phyloP scores from a whole-genome alignment of 2,888 invertebrate species.

The Archaeoteleia sp. region DNA sequence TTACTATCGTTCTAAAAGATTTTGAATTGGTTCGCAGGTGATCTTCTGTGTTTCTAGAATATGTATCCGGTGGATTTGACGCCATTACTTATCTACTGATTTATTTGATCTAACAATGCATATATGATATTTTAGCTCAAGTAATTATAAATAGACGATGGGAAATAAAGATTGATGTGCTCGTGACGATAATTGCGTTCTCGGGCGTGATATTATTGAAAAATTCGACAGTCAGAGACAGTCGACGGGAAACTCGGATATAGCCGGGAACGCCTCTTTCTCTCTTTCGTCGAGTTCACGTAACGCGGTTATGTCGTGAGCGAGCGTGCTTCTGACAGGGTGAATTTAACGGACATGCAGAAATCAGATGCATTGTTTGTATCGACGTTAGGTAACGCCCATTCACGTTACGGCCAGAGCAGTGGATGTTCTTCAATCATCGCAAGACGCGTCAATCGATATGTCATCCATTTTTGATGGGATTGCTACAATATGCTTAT shows the following conservation, averaged over 20 bases:
- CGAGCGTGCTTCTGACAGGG: constrained; percentile 69
- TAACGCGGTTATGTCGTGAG: constrained; percentile 69
- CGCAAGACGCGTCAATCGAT: constrained; percentile 32
- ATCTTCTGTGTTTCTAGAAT: too few species aligned
- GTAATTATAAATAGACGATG: too few species aligned
- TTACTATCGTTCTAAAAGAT: neutral
- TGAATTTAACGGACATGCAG: constrained; percentile 67
- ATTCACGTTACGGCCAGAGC: constrained; percentile 28
- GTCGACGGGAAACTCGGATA: constrained; percentile 28
- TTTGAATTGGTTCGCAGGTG: too few species aligned
- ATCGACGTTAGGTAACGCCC: constrained; percentile 56
- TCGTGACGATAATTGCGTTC: too few species aligned
- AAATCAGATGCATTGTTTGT: constrained; percentile 68
- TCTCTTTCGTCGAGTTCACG: constrained; percentile 65
- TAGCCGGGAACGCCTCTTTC: constrained; percentile 46
- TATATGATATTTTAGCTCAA: too few species aligned
- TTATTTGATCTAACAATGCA: too few species aligned
- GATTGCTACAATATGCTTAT: constrained; percentile 10
- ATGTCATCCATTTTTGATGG: constrained; percentile 23
- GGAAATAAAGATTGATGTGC: too few species aligned
- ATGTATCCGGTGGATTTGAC: too few species aligned
- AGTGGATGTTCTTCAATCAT: constrained; percentile 27
- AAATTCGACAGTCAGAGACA: constrained; percentile 47
- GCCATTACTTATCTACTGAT: too few species aligned
- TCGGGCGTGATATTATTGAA: constrained; percentile 16